phyloP scores from a whole-genome alignment of 2,797 vertebrate genomes.

The Mus caroli region DNA sequence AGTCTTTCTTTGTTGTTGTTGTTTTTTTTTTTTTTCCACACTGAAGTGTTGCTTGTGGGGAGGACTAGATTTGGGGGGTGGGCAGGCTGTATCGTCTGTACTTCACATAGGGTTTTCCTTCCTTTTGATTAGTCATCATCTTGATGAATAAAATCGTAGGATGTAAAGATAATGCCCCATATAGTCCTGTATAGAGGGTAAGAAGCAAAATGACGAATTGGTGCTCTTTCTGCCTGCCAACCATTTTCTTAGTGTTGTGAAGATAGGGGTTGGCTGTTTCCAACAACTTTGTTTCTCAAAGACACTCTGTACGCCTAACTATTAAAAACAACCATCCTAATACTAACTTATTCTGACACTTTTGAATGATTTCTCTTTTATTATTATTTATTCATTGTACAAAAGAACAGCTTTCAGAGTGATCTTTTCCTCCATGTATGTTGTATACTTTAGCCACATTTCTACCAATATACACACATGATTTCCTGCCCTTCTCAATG shows the following conservation, averaged over 20 bases:
- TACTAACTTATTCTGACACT: background rate
- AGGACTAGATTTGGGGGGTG: background rate
- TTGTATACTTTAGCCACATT: background rate
- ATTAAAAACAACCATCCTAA: background rate
- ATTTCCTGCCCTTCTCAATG: background rate
- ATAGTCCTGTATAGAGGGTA: background rate
- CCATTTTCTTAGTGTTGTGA: background rate
- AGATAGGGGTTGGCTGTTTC: background rate
- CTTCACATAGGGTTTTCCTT: background rate
- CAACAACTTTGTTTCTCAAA: slow-evolving; percentile 29
- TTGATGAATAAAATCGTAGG: slow-evolving; percentile 35
- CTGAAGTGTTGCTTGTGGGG: background rate
- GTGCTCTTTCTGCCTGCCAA: background rate
- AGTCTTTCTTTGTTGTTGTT: background rate
- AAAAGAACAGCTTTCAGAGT: background rate
- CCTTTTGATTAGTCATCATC: background rate
- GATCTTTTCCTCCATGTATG: background rate
- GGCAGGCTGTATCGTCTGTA: background rate
- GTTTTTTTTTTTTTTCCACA: background rate
- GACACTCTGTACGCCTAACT: background rate
- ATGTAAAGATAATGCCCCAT: background rate
- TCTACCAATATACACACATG: background rate
- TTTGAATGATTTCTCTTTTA: background rate
- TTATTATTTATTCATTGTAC: background rate
- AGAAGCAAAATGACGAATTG: background rate